phyloP scores from a whole-genome alignment of 1,140 invertebrate species.

The Plodia interpunctella region DNA sequence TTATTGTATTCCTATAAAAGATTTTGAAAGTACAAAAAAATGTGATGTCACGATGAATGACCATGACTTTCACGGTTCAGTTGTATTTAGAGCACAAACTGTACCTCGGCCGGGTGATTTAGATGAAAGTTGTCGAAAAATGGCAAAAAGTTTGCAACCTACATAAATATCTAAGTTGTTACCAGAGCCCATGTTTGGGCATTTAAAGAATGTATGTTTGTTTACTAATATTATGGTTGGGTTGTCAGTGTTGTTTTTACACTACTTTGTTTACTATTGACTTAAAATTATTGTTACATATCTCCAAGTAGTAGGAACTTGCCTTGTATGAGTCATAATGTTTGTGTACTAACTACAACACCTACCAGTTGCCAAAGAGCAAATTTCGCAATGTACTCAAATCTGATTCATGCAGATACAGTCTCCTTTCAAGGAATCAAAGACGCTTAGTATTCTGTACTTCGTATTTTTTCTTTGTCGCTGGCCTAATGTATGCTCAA shows the following conservation, averaged over 20 bases:
- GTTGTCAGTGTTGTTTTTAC: neutral
- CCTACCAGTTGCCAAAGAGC: neutral
- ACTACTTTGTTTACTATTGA: neutral
- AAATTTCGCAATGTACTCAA: neutral
- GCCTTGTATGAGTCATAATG: neutral
- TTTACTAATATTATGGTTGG: slow-evolving; percentile 19
- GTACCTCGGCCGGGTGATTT: slow-evolving; percentile 54
- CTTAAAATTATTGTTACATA: neutral
- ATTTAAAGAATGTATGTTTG: slow-evolving; percentile 14
- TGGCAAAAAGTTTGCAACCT: slow-evolving; percentile 44
- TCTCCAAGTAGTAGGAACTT: neutral
- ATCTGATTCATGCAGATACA: neutral
- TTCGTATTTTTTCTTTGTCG: no score
- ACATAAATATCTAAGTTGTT: slow-evolving; percentile 18
- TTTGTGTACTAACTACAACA: neutral
- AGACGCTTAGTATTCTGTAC: no score
- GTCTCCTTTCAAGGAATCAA: neutral
- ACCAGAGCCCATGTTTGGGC: neutral
- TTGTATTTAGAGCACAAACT: slow-evolving; percentile 69
- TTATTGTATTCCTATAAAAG: slow-evolving; percentile 16
- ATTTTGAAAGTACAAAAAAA: slow-evolving; percentile 69
- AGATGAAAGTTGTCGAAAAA: slow-evolving; percentile 67
- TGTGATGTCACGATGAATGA: slow-evolving; percentile 69
- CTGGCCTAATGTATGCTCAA: no score
- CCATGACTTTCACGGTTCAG: slow-evolving; percentile 75